Conservation (phyloP, 1,140 invertebrate species). For the Phthorimaea operculella region DNA sequence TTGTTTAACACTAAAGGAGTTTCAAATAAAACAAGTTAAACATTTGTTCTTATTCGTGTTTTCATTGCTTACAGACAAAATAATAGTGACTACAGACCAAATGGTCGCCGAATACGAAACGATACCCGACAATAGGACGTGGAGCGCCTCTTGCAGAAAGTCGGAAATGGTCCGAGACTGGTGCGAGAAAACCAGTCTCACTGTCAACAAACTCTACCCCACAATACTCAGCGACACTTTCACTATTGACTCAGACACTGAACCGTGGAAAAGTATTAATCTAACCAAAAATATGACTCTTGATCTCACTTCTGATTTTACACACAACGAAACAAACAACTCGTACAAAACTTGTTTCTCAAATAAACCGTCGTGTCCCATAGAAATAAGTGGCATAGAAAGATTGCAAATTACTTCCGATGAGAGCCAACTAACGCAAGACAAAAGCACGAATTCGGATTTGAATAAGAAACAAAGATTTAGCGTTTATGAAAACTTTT, state of each 20-base stretch:
- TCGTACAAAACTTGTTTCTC: constrained; percentile 46
- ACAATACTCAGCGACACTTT: constrained; percentile 49
- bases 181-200: constrained; percentile 51
- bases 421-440: constrained; percentile 16
- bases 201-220: constrained; percentile 57
- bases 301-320: constrained; percentile 25
- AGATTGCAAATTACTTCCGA: constrained; percentile 42
- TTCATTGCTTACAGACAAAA: constrained; percentile 67
- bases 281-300: constrained; percentile 24
- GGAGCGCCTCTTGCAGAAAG: constrained; percentile 31
- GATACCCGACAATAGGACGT: constrained; percentile 24
- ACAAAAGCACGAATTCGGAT: constrained; percentile 10
- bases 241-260: constrained; percentile 38
- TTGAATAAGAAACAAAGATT: constrained; percentile 23
- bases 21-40: no score
- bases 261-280: constrained; percentile 24
- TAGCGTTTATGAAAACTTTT: constrained; percentile 55
- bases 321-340: constrained; percentile 24
- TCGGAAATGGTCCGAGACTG: constrained; percentile 57
- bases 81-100: constrained; percentile 70
- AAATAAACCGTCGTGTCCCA: constrained; percentile 21
- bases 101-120: constrained; percentile 71
- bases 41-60: no score
- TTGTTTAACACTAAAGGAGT: no score
- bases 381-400: constrained; percentile 52